Evolutionary conservation across 1,140 invertebrate genomes (phyloP).

Genomic region (Euwallacea fornicatus): DNA sequence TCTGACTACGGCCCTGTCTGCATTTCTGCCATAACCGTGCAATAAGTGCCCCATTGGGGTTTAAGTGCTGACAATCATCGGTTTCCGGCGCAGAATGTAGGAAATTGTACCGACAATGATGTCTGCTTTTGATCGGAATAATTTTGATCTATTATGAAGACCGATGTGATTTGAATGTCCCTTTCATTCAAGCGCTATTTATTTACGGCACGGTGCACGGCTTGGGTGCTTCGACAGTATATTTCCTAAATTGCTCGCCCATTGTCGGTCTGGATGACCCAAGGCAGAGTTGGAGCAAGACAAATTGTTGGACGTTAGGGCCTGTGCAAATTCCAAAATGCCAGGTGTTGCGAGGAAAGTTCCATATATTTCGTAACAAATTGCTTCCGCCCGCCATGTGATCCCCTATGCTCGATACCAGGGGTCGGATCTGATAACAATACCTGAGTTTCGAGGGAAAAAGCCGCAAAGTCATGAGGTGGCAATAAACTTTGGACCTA

Average conservation of each 20-base stretch:
- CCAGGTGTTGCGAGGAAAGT: constrained; percentile 3
- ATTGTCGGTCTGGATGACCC: neutral
- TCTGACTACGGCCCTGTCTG: too few species aligned
- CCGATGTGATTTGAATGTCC: constrained; percentile 28
- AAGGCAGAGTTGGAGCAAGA: constrained; percentile 7
- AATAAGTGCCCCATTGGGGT: constrained; percentile 34
- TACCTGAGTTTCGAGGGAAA: too few species aligned
- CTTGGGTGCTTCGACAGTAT: constrained; percentile 14
- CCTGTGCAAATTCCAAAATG: constrained; percentile 4
- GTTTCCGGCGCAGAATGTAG: constrained; percentile 34
- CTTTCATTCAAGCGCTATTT: constrained; percentile 25
- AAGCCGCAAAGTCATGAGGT: too few species aligned
- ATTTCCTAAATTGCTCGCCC: constrained; percentile 11
- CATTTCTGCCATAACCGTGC: neutral
- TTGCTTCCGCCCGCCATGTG: constrained; percentile 2
- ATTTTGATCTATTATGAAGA: constrained; percentile 37
- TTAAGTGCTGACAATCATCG: constrained; percentile 39
- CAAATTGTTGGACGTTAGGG: neutral
- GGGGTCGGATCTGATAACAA: neutral
- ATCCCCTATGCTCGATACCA: constrained; percentile 1
- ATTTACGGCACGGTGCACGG: constrained; percentile 22
- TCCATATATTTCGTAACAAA: constrained; percentile 5
- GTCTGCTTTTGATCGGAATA: constrained; percentile 36
- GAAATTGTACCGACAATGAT: constrained; percentile 32
- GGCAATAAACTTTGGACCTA: too few species aligned